These are phyloP conservation scores for Platyrinchus mystaceus DNA, from an alignment of 2,797 vertebrate genomes.

Conservation along the genomic window DNA sequence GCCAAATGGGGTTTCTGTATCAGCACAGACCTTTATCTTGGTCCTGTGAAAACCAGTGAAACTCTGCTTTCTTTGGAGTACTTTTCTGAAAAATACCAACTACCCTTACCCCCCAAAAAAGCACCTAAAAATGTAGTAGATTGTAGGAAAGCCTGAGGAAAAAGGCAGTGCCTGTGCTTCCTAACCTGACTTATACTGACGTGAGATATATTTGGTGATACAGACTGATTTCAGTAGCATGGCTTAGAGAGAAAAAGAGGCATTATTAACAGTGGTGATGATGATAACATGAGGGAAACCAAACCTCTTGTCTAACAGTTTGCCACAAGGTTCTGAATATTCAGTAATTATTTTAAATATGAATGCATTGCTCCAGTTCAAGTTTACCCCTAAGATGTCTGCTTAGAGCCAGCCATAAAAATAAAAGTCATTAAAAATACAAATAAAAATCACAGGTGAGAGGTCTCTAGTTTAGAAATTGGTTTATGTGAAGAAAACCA, in stretches of 20 bases:
- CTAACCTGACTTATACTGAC: not conserved
- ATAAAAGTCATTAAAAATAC: not conserved
- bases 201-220: not conserved
- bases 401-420: not conserved
- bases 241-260: not conserved
- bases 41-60: not conserved
- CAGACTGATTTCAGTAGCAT: not conserved
- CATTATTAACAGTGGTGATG: not conserved
- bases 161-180: not conserved
- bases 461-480: not conserved
- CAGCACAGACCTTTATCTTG: not conserved
- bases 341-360: not conserved
- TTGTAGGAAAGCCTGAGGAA: not conserved
- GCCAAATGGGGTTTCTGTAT: not conserved
- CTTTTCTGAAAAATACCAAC: not conserved
- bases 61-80: not conserved
- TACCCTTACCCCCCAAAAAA: not conserved
- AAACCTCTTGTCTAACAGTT: not conserved
- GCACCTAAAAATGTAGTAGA: not conserved
- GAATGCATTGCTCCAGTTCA: not conserved
- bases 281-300: not conserved
- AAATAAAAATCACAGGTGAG: not conserved
- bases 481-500: not conserved
- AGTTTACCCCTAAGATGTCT: not conserved
- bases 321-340: not conserved